Evolutionary conservation across 1,140 invertebrate species (phyloP), one percentile per base, ranked within the genome.

Genomic region (Drosophila saltans): DNA sequence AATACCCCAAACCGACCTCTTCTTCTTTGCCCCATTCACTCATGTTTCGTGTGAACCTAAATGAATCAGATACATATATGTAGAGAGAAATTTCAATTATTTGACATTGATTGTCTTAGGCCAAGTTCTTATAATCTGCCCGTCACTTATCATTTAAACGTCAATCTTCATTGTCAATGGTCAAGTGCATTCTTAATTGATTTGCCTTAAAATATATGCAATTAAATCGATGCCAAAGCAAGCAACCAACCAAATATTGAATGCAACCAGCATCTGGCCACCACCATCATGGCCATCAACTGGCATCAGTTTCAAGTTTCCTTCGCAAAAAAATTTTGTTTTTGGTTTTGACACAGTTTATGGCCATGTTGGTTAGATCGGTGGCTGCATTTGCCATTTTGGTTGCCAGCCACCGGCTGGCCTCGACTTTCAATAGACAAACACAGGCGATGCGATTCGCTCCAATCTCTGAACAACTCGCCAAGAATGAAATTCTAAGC

Each of bases 241-340:
- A 16, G 16, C 16, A 30, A 80, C 72, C 88, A 79, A 16, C 79
- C 74, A 58, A 84, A 84, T 85, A 78, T 59, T 70, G 78, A 77
- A 39, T 61, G 30, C 75, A 60, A 11, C 1, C 10, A 63, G 62
- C 75, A 76, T 63, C 65, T 72, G 63, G 66, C 65, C 72, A 41
- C 81, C 72, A 80, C 65, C 69, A 41, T 78, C 72, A 80, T 58
- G 61, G 66, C 60, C 72, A 72, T 52, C 72, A 72, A 66, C 75
- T 9, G 55, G 58, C 65, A 71, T 80, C 60, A 74, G 80, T 83
- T 88, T 88, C 83, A 89, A 80, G 84, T 89, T 89, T 89, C 84
- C 84, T 89, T 79, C 75, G 78, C 69, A 63, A 58, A 45, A 68
- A 69, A 16, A 16, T 16, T 16, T 28, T 73, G 73, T 72, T 75